Evolutionary conservation across 2,888 invertebrate genomes (phyloP), one percentile per base, ranked within the genome.

Genomic region (Iphiclides podalirius): DNA sequence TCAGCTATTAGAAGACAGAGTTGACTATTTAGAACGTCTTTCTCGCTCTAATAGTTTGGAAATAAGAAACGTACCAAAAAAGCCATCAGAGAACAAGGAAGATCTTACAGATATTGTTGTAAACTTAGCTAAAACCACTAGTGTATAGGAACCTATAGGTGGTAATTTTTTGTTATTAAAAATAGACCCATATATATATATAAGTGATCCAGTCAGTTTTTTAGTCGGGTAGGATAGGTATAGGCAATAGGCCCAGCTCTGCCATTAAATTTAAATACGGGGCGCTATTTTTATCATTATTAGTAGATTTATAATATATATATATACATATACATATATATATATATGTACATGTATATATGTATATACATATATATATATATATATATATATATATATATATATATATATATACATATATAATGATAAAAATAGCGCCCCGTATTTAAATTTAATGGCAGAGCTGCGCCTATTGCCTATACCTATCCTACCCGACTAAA

Each of bases 31-130:
- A 8, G 31, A 41, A 28, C 41, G 28, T 6, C 41, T 31, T 11
- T 11, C 15, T 15, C 41, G 31, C 1, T 14, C 16, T 8, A 41
- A 14, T 0, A 41, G 16, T 11, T 11, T 41, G n/a, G 41, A 41
- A 33, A 28, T 41, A 6, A 13, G 41, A n/a, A 41, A 41, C 16
- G 15, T 41, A 31, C 41, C 41, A 6, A 41, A 41, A 16, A 14
- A 12, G 2, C 13, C 4, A 9, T 12, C 12, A 13, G 39, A 39
- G 11, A 39, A 12, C 13, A 39, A 39, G 14, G 13, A 39, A 39
- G 26, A 26, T 14, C 8, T 39, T 9, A 2, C 12, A 8, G 2
- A 39, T 2, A 8, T 23, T 1, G 2, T 39, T 4, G 11, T 7
- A 4, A 9, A 26, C 20, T 7, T 39, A 2, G 23, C 4, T 9